Conservation (phyloP, 2,888 invertebrate genomes). For the Hemicrepidius hirtus region DNA sequence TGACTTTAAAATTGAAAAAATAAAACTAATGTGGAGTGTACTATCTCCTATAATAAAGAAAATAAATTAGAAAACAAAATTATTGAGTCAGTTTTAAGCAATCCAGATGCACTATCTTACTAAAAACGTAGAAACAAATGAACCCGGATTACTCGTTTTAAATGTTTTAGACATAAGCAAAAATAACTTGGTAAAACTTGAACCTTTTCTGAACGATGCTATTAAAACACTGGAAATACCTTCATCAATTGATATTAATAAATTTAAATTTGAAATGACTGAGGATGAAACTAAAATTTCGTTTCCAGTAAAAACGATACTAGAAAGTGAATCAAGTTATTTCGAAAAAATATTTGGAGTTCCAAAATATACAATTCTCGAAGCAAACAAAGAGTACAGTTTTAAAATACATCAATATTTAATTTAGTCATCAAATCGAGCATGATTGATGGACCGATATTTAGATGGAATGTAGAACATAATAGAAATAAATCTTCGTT, state of each 20-base stretch:
- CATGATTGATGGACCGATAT: neutral
- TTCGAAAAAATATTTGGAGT: neutral
- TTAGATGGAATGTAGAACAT: neutral
- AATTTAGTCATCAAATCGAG: neutral
- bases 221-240: neutral
- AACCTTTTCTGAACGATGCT: neutral
- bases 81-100: neutral
- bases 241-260: neutral
- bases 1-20: slow-evolving; percentile 5
- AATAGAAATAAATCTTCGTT: no score
- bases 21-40: neutral
- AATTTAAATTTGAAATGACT: neutral
- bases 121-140: neutral
- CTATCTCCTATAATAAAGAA: neutral
- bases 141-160: neutral
- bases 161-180: neutral
- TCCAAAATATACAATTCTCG: neutral
- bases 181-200: neutral
- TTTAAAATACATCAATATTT: neutral
- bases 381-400: neutral
- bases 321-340: neutral
- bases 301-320: neutral
- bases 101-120: neutral
- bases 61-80: neutral
- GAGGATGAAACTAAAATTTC: neutral